Evolutionary conservation across 2,888 invertebrate genomes (phyloP), one percentile per base, ranked within the genome.

Genomic region (Dasysyrphus tricinctus): DNA sequence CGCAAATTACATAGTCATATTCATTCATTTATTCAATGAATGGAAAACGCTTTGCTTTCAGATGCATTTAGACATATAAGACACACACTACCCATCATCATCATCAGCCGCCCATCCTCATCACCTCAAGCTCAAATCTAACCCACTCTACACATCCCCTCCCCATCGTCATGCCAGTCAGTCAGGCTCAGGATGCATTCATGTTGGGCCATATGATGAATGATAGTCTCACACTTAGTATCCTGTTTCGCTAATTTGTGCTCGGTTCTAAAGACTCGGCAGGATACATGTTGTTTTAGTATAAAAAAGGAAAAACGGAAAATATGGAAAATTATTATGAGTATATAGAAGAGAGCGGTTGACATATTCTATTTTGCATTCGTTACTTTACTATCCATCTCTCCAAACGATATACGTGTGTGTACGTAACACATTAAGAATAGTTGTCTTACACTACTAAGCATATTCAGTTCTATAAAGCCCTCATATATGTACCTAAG

Each of bases 11-110:
- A 70, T 82, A 86, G 82, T 86, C 86, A 79, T 82, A 86, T 86
- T 82, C 86, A 86, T 86, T 86, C 85, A 86, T 86, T 86, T 86
- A 82, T 86, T 86, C 86, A 86, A 86, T 86, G 86, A 86, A 82
- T 82, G 82, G 82, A 82, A 85, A 86, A 86, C 86, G 86, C 86
- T 86, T 86, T 86, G 86, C 82, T 86, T 86, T 86, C 86, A 86
- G 47, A 82, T 86, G 86, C 86, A 86, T 82, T 86, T 86, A 86
- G 81, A 81, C 73, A 78, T 7, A 24, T 14, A 29, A 73, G 67
- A 75, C 61, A 49, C 65, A 56, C 34, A 24, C 56, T 11, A 34
- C 29, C 14, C 80, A 32, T 57, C 47, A 6, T 63, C 80, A 32
- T 57, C 47, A 6, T 63, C 37, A 24, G 24, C 19, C 11, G 37